Base-by-base conservation (phyloP, 2,888 invertebrate genomes). In the Corythucha ciliata region DNA sequence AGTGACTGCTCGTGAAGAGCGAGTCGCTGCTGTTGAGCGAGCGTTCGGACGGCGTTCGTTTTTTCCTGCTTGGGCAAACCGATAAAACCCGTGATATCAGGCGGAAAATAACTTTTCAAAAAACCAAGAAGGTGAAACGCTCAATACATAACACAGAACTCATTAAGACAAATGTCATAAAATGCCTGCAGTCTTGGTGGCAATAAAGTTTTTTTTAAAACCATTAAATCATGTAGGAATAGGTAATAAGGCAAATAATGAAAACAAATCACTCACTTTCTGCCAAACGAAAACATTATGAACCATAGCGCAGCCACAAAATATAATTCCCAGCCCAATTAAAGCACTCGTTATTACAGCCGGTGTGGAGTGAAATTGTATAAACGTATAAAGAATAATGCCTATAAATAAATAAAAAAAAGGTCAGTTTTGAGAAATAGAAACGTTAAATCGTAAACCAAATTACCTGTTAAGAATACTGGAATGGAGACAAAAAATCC, bases 271-370 rank as follows among this genome's bases (percentile, higher is more conserved):
- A n/a, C n/a, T n/a, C 59, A 73, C 74, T 67, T 81, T 83, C 70
- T 91, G 89, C 92, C 92, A 93, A 42, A 91, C 82, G 69, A 90
- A 91, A 12, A 89, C 88, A 70, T 91, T 92, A 72, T 93, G 92
- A 16, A 92, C 87, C 81, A 92, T 87, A 20, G 91, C 89, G 63
- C 87, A 85, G 60, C 91, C 87, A 67, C 91, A 90, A 71, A 92
- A 91, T 34, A 92, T 77, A 55, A 92, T 87, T 2, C 91, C 91
- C 16, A 89, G 75, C n/a, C 90, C 89, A 57, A 92, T 86, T 65
- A 92, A 80, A 2, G 87, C 81, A 60, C 88, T 88, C 14, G 90
- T 89, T 48, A 90, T 83, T 61, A 92, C 87, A 20, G 92, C 91
- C 7, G 92, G 87, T 14, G 89, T 88, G 18, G 90, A 87, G 63